phyloP scores from a whole-genome alignment of 2,113 vertebrate species.

The Pelecanus crispus region DNA sequence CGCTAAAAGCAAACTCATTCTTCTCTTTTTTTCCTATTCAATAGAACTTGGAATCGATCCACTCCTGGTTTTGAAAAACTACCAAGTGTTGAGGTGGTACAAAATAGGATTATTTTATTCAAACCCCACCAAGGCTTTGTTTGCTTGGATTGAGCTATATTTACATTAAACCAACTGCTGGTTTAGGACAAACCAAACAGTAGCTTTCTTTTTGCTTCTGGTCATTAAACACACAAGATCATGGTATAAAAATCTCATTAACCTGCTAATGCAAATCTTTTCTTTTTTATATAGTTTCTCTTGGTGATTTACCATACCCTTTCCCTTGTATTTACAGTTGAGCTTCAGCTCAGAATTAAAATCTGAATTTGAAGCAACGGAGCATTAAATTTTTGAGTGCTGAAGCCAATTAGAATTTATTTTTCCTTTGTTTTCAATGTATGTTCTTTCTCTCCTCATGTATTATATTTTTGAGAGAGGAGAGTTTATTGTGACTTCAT shows the following conservation, averaged over 20 bases:
- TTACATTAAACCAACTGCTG: neutral
- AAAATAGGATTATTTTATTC: neutral
- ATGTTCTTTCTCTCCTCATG: neutral
- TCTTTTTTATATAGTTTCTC: neutral
- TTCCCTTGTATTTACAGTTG: neutral
- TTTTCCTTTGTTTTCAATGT: neutral
- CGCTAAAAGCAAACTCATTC: neutral
- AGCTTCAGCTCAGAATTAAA: slow-evolving; percentile 2
- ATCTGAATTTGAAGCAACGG: neutral
- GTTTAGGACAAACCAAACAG: neutral
- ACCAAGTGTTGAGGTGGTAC: neutral
- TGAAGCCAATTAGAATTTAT: neutral
- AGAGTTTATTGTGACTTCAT: neutral
- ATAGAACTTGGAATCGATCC: neutral
- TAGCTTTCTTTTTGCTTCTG: neutral
- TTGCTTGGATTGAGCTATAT: neutral
- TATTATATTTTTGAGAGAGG: neutral
- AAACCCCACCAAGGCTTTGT: neutral
- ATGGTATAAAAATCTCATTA: neutral
- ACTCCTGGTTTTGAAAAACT: neutral
- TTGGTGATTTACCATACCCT: neutral
- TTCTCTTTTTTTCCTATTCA: neutral
- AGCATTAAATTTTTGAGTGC: neutral
- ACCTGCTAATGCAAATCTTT: neutral
- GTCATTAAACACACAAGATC: neutral